Evolutionary conservation across 2,888 invertebrate genomes (phyloP), one percentile per base, ranked within the genome.

Genomic region (Gandaritis pyraliata): DNA sequence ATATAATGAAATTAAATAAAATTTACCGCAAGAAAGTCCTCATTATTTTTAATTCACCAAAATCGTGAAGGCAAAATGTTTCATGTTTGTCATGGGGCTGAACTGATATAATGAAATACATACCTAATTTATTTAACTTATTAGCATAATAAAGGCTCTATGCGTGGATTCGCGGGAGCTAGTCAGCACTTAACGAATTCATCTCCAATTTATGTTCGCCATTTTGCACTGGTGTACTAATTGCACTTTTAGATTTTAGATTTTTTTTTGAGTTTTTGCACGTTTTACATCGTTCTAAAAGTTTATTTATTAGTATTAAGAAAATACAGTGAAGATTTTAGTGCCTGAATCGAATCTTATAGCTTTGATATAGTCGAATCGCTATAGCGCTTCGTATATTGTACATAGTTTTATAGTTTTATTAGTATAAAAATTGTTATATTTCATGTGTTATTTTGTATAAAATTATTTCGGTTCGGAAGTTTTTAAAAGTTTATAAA

Each of bases 251-350:
- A n/a, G n/a, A n/a, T n/a, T n/a, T n/a, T n/a, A n/a, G n/a, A n/a
- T n/a, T n/a, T 18, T 41, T 61, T 49, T 61, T 56, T 36, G 7
- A 12, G 10, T 3, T 23, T 55, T 50, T 50, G 46, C 56, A 56
- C 55, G 33, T 56, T 61, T 51, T 56, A 48, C 51, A 47, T 16
- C 6, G 16, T 49, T 45, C 46, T 13, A 7, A 16, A 33, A n/a
- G 7, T 10, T 7, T 46, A 13, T 53, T 50, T 48, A n/a, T 38
- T 64, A 64, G 59, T 53, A 49, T 48, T 64, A 64, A 64, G 64
- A 52, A 59, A 56, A 43, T 58, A 58, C 36, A 59, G 64, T 64
- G 64, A 60, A 48, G 23, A 55, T 52, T 41, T 64, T 58, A 64
- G 64, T 64, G 64, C 64, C 64, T 64, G 52, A 59, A 50, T 54